These are phyloP conservation scores for Hirtodrosophila trivittata DNA, from an alignment of 2,888 invertebrate genomes.

Conservation along the genomic window DNA sequence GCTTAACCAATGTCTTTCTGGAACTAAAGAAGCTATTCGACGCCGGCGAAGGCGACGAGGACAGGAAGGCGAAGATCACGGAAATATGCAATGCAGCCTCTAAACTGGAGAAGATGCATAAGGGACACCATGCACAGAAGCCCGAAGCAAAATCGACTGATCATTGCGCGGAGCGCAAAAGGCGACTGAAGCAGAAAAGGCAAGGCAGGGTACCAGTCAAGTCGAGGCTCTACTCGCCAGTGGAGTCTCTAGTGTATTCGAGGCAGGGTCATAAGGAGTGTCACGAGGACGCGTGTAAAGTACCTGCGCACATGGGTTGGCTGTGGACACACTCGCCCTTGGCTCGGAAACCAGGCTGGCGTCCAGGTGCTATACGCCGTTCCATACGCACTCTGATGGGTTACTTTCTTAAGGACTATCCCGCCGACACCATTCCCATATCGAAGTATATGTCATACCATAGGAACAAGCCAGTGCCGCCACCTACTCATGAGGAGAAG, in stretches of 20 bases:
- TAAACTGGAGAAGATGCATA: conserved; percentile 27
- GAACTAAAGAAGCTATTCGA: conserved; percentile 70
- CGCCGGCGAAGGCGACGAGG: background rate
- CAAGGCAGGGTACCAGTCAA: conserved; percentile 5
- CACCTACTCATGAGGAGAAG: conserved; percentile 83
- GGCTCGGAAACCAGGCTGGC: conserved; percentile 77
- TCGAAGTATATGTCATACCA: conserved; percentile 74
- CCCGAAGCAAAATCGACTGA: too few relatives aligned
- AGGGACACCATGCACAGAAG: background rate
- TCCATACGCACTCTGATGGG: conserved; percentile 81
- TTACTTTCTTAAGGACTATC: conserved; percentile 81
- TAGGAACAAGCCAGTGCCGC: conserved; percentile 21
- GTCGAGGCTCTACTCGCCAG: conserved; percentile 44
- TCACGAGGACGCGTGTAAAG: conserved; percentile 84
- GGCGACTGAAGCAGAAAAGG: conserved; percentile 1
- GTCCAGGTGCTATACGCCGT: conserved; percentile 81
- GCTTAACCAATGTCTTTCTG: too few relatives aligned
- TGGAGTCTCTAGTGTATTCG: background rate
- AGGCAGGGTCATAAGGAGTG: conserved; percentile 84
- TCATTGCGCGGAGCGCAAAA: too few relatives aligned
- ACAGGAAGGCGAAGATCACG: conserved; percentile 18
- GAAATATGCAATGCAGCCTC: conserved; percentile 64
- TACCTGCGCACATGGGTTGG: conserved; percentile 89
- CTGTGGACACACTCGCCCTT: conserved; percentile 85
- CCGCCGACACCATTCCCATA: conserved; percentile 78